Base-by-base conservation (phyloP, 2,113 vertebrate species). In the Pachyramphus minor region DNA sequence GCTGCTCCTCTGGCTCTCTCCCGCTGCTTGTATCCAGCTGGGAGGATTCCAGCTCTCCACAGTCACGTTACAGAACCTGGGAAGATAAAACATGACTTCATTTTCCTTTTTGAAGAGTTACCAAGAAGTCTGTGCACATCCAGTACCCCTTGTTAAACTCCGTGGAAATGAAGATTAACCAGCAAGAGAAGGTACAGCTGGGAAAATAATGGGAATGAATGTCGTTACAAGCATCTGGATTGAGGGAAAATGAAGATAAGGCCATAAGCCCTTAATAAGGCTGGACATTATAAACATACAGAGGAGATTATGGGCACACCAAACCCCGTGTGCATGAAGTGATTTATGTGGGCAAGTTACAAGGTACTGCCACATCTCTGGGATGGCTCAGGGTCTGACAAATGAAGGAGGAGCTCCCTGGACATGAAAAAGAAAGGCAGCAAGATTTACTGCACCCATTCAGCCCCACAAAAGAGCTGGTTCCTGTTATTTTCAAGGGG, bases 241-340 rank as follows among this genome's bases (percentile, higher is more conserved):
- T 93, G 90, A 17, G 13, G 73, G 75, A 94, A 85, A 81, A 85
- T n/a, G 82, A 84, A 92, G 90, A 94, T 93, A 93, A 96, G 92
- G 90, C 79, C 71, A 71, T 97, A 96, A 98, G 84, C 89, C 74
- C 72, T 97, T 97, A 97, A 96, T 95, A 96, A 97, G 91, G 84
- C 95, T 95, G 52, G 91, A 80, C 90, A 93, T 92, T 87, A 96
- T 81, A 96, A 87, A 89, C 35, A 47, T 56, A 35, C 58, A 91
- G 67, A 82, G n/a, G 75, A 71, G 59, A 83, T 85, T 88, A 76
- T 35, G 44, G 83, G 44, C 58, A 68, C 37, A 60, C 62, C 35
- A 74, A 66, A 73, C 11, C 0, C 49, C 45, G 49, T 15, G 33
- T 78, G 56, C 73, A 81, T 25, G 50, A 89, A 90, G 37, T 50